Base-by-base conservation (phyloP, 2,888 invertebrate species). In the Psylliodes chrysocephalus region DNA sequence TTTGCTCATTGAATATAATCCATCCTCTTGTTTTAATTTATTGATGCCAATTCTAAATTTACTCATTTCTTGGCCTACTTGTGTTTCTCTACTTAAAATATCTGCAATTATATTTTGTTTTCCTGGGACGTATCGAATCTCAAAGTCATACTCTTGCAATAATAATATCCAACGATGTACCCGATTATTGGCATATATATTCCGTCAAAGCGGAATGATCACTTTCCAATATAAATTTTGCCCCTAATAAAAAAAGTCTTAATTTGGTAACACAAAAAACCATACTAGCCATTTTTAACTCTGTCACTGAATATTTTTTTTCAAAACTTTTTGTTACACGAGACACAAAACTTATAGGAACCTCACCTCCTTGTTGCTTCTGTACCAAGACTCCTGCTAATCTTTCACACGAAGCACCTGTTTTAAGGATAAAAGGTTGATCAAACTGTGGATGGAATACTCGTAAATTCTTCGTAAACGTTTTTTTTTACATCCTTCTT, bases 91-190 rank as follows among this genome's bases (percentile, higher is more conserved):
- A 52, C 42, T 46, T 2, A 52, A 3, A 1, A 52, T 42, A 25
- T 60, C 52, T 52, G 53, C 52, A 8, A 60, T 2, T 15, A 53
- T 44, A 12, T 53, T 60, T 18, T 28, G n/a, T 53, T 44, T 12
- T 38, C 53, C 54, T n/a, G 38, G 33, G 19, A 54, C 35, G 28
- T 61, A 28, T 44, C 28, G 5, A 17, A 61, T 30, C 17, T 30
- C 19, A 25, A 54, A 61, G 35, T 54, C 14, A 30, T 61, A 61
- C 54, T 47, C 38, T 8, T n/a, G 17, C n/a, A 61, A 15, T 25
- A 49, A 8, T 12, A 61, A 40, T 38, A 38, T 35, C 46, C 47
- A 40, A 46, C 54, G 2, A 22, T 55, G 47, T 22, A 61, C 38
- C 19, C 61, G 12, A 33, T 40, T 44, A 30, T 60, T 52, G 1